Base-by-base conservation (phyloP, 2,888 invertebrate species). In the Xylota segnis region DNA sequence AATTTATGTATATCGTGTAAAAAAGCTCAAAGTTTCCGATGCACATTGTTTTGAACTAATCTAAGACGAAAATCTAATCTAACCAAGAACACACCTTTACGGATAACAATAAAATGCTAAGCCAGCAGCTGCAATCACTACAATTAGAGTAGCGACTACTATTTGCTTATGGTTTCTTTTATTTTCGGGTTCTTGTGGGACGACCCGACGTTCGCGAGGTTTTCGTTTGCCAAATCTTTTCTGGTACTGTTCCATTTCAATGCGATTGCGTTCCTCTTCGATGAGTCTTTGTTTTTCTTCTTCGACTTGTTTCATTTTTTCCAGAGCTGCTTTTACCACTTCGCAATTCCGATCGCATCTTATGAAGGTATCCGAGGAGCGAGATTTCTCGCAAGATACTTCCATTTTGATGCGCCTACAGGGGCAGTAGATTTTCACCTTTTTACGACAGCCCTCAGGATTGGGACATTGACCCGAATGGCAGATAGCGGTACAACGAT, bases 391-490 rank as follows among this genome's bases (percentile, higher is more conserved):
- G 89, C 97, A 97, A 0, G 94, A 93, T 83, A 95, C 93, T 88
- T 97, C 96, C 89, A 94, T 94, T 91, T 96, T 97, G 6, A 96
- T 92, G 78, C 96, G 94, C 88, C 96, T 96, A 91, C 98, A 98
- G 37, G 93, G 92, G 89, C 98, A 98, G 76, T 94, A 93, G 0
- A 97, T 92, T 91, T 96, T 96, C 0, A 97, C 94, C 91, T 96
- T 97, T 90, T 96, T 96, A 74, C 94, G 94, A 90, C 98, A 98
- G 0, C 92, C 90, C 83, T 95, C 95, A 5, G 94, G 92, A 86
- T 94, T 93, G 0, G 94, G 94, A 90, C 97, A 98, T 0, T 91
- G 89, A 0, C 96, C 96, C 0, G 95, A 92, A 90, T 97, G 97
- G 88, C 97, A 97, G 50, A 93, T 93, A 6, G 94, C 93, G 40